A percentile compares a stretch with the other conserved stretches of the same genome.
These are phyloP conservation scores for Volucella inanis DNA, from an alignment of 2,888 invertebrate species.

Conservation along the genomic window DNA sequence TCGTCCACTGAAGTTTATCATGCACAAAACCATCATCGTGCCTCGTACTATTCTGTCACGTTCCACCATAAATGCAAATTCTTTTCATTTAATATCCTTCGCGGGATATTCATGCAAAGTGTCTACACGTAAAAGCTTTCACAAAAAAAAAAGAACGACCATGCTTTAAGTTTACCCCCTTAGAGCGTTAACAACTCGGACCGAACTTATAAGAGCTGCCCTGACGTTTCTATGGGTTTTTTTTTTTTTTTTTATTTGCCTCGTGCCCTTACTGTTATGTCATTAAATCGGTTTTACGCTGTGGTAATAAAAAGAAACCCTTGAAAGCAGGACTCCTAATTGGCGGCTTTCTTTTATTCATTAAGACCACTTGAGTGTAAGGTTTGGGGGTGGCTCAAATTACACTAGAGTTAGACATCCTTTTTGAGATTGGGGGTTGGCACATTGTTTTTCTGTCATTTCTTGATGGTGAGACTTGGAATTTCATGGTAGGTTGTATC, in stretches of 20 bases:
- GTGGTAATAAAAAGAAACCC: not conserved
- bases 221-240: not conserved
- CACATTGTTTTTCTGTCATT: too few species aligned
- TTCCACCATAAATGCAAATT: slow-evolving; percentile 39
- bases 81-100: slow-evolving; percentile 1
- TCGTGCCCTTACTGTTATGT: slow-evolving; percentile 6
- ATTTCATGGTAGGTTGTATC: too few species aligned
- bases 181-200: slow-evolving; percentile 44
- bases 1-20: not conserved
- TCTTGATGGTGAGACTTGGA: too few species aligned
- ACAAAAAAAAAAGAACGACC: not conserved
- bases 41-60: slow-evolving; percentile 25
- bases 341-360: slow-evolving; percentile 29
- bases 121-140: not conserved
- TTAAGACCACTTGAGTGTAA: not conserved
- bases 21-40: not conserved
- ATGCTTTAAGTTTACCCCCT: slow-evolving; percentile 28
- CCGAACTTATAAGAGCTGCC: slow-evolving; percentile 38
- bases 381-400: not conserved
- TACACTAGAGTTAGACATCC: not conserved
- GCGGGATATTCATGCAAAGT: slow-evolving; percentile 5
- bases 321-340: slow-evolving; percentile 15
- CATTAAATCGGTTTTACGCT: slow-evolving; percentile 47
- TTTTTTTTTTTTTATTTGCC: too few species aligned
- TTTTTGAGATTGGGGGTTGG: too few species aligned